A percentile compares a stretch with the other conserved stretches of the same genome.
These are phyloP conservation scores for Pseudanteris insignis DNA, from an alignment of 2,888 invertebrate species.

Conservation along the genomic window DNA sequence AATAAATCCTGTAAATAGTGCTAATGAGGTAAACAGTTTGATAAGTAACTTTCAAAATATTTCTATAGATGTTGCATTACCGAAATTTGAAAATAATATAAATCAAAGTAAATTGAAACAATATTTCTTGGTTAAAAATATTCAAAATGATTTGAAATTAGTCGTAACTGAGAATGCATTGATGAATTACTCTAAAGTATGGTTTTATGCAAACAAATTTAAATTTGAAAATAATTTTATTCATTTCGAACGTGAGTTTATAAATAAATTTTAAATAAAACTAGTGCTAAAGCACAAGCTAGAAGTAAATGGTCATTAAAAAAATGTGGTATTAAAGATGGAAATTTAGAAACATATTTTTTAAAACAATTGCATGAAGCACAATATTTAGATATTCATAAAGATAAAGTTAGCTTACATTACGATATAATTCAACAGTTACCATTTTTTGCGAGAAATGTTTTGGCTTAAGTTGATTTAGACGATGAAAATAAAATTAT, in stretches of 20 bases:
- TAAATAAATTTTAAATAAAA: conserved; percentile 21
- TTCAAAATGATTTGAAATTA: conserved; percentile 9
- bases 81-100: conserved; percentile 13
- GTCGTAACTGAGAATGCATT: conserved; percentile 14
- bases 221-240: conserved; percentile 19
- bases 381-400: conserved; percentile 14
- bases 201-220: conserved; percentile 16
- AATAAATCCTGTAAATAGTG: not conserved
- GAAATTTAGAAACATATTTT: conserved; percentile 21
- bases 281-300: conserved; percentile 18
- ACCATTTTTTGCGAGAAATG: conserved; percentile 24
- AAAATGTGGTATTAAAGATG: conserved; percentile 7
- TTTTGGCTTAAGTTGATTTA: conserved; percentile 14
- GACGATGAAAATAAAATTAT: conserved; percentile 17
- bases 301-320: conserved; percentile 12
- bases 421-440: conserved; percentile 26
- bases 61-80: conserved; percentile 10
- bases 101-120: conserved; percentile 17
- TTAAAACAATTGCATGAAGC: conserved; percentile 19
- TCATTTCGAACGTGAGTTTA: conserved; percentile 11
- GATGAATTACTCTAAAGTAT: too few relatives aligned
- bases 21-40: conserved; percentile 6
- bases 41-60: conserved; percentile 8
- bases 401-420: conserved; percentile 8
- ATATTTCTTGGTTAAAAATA: conserved; percentile 9